phyloP scores from a whole-genome alignment of 2,113 vertebrate genomes.

The Phyllostomus hastatus region DNA sequence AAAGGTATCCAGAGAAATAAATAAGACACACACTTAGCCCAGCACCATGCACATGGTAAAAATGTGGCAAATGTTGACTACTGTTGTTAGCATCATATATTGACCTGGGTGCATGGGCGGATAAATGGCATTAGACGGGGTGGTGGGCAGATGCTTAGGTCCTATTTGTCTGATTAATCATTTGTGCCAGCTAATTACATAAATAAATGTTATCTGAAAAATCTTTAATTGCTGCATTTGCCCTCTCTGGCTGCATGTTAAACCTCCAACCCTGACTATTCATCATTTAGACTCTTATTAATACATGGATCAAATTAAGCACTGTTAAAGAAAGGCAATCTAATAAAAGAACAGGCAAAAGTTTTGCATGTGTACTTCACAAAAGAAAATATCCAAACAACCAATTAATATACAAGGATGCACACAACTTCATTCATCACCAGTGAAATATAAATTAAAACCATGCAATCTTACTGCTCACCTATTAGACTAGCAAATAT shows the following conservation, averaged over 20 bases:
- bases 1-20: background rate
- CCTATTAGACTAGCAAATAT: background rate
- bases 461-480: background rate
- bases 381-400: background rate
- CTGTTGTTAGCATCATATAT: background rate
- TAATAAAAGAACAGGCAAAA: background rate
- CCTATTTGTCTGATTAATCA: background rate
- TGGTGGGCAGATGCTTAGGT: background rate
- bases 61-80: background rate
- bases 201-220: constrained; percentile 18
- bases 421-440: background rate
- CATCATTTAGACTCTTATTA: background rate
- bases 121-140: background rate
- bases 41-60: background rate
- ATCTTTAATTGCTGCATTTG: background rate
- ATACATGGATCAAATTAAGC: constrained; percentile 22
- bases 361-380: background rate
- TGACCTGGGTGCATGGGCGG: background rate
- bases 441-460: constrained; percentile 26
- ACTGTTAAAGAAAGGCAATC: background rate
- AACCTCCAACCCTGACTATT: background rate
- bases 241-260: background rate
- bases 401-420: background rate
- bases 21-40: background rate
- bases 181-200: constrained; percentile 35